phyloP scores from a whole-genome alignment of 2,888 invertebrate genomes.

The Sarcophaga rosellei region DNA sequence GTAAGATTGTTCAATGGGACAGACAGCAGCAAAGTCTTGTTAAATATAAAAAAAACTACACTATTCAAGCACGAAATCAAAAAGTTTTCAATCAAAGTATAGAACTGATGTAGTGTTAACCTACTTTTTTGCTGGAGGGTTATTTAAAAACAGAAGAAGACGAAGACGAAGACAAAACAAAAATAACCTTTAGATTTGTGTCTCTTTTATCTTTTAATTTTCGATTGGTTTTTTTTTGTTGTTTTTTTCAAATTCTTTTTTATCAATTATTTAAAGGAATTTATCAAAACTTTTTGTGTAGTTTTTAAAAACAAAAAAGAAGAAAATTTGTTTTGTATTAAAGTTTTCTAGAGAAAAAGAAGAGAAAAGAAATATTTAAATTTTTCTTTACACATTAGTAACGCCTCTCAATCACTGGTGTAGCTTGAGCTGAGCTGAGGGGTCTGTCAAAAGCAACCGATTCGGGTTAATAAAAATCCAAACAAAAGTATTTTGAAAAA shows the following conservation, averaged over 20 bases:
- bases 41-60: neutral
- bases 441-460: neutral
- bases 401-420: constrained; percentile 53
- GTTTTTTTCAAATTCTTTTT: neutral
- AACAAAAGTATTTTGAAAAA: neutral
- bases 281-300: neutral
- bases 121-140: constrained; percentile 27
- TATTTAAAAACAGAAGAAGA: neutral
- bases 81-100: constrained; percentile 17
- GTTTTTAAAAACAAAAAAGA: neutral
- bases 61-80: neutral
- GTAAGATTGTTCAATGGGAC: no score
- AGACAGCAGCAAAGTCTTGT: no score
- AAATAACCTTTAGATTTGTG: neutral
- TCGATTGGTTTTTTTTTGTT: no score
- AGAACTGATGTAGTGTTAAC: constrained; percentile 9
- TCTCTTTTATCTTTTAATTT: neutral
- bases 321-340: neutral
- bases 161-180: neutral
- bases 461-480: neutral
- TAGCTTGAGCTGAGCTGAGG: neutral
- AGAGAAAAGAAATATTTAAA: constrained; percentile 31
- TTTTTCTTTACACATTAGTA: constrained; percentile 54
- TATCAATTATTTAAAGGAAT: neutral
- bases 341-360: neutral